Percentiles rank a stretch among this genome's conserved stretches.
These are phyloP conservation scores for Boloria selene DNA, from an alignment of 2,888 invertebrate species.

Conservation along the genomic window DNA sequence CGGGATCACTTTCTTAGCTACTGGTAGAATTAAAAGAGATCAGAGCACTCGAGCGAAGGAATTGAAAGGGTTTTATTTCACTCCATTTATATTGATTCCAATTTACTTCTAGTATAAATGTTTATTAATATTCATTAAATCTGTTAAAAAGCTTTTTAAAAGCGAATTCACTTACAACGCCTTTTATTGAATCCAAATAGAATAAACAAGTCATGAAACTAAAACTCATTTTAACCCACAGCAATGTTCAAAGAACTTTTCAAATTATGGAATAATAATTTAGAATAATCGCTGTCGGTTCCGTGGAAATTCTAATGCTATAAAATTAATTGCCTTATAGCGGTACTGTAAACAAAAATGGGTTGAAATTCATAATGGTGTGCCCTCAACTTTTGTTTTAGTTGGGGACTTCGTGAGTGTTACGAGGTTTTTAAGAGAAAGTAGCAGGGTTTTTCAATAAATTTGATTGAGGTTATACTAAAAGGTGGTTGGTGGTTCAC, in stretches of 20 bases:
- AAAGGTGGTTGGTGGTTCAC: slow-evolving; percentile 37
- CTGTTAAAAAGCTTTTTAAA: background rate
- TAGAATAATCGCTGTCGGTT: slow-evolving; percentile 40
- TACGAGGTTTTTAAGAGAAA: slow-evolving; percentile 28
- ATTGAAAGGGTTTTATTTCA: slow-evolving; percentile 35
- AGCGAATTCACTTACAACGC: background rate
- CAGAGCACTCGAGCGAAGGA: slow-evolving; percentile 31
- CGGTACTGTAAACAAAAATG: slow-evolving; percentile 36
- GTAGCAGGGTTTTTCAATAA: slow-evolving; percentile 33
- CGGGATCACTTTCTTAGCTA: slow-evolving; percentile 42
- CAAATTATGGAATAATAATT: slow-evolving; percentile 42
- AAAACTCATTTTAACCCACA: slow-evolving; percentile 27
- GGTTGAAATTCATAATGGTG: slow-evolving; percentile 32
- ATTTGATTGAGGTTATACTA: slow-evolving; percentile 39
- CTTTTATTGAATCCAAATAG: background rate
- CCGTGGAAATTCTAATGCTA: slow-evolving; percentile 41
- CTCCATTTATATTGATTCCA: slow-evolving; percentile 29
- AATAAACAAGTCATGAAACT: slow-evolving; percentile 28
- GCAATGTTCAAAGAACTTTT: slow-evolving; percentile 37
- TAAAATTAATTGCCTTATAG: slow-evolving; percentile 42
- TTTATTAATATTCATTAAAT: slow-evolving; percentile 7
- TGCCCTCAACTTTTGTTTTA: slow-evolving; percentile 21
- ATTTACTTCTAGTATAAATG: slow-evolving; percentile 2
- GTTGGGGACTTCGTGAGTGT: slow-evolving; percentile 13
- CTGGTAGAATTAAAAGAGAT: slow-evolving; percentile 42